These are phyloP conservation scores for Prolemur simus DNA, from an alignment of 2,113 vertebrate genomes.

Conservation along the genomic window DNA sequence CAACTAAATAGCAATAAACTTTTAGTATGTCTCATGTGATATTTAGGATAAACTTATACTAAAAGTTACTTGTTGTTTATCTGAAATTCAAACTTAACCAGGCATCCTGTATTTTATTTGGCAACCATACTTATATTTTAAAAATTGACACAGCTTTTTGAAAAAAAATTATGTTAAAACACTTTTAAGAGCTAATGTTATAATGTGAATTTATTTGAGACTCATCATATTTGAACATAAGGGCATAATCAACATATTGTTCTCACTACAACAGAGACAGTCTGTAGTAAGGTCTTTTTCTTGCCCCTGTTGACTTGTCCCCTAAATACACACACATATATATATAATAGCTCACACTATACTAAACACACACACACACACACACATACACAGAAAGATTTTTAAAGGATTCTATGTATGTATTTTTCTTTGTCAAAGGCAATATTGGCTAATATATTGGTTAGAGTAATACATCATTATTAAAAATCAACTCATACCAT, in stretches of 20 bases:
- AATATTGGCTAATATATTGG: not conserved
- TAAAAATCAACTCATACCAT: slow-evolving; percentile 33
- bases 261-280: not conserved
- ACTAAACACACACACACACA: not conserved
- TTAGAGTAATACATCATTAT: slow-evolving; percentile 13
- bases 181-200: not conserved
- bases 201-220: not conserved
- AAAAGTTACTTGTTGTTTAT: not conserved
- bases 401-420: not conserved
- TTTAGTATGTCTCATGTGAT: not conserved
- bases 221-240: not conserved
- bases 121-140: not conserved
- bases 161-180: not conserved
- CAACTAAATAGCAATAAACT: not conserved
- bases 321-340: not conserved
- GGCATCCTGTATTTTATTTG: not conserved
- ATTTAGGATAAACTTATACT: not conserved
- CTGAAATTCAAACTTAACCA: not conserved
- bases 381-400: not conserved
- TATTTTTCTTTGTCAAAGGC: slow-evolving; percentile 12
- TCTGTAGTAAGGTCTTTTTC: not conserved
- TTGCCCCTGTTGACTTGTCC: not conserved
- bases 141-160: not conserved
- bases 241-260: not conserved
- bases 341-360: not conserved